These are phyloP conservation scores for Diplazon laetatorius DNA, from an alignment of 2,888 invertebrate species.

Conservation along the genomic window DNA sequence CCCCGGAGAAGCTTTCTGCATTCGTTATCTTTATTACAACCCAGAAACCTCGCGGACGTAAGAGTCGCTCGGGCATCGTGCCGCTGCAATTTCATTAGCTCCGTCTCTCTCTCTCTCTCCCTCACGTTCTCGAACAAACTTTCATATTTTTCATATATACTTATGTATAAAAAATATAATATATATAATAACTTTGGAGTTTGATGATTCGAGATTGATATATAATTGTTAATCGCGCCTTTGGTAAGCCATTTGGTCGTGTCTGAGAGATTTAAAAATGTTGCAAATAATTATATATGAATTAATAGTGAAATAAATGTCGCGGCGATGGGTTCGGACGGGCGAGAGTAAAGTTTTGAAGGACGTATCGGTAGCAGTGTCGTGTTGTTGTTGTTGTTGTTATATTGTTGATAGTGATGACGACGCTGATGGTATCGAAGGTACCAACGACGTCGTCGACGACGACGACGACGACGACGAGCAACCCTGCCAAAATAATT, in stretches of 20 bases:
- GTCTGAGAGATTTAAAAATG: too few species aligned
- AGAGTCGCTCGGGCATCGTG: slow-evolving; percentile 67
- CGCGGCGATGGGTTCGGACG: too few species aligned
- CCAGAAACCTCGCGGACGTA: slow-evolving; percentile 61
- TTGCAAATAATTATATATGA: too few species aligned
- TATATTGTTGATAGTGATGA: slow-evolving; percentile 9
- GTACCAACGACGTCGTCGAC: slow-evolving; percentile 1
- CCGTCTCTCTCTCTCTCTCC: neutral
- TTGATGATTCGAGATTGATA: too few species aligned
- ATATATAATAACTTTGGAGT: too few species aligned
- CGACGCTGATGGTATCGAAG: neutral
- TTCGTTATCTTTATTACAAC: slow-evolving; percentile 72
- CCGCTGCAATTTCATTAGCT: too few species aligned
- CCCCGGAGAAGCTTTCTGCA: slow-evolving; percentile 69
- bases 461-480: slow-evolving; percentile 43
- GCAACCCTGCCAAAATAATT: slow-evolving; percentile 89
- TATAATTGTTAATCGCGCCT: too few species aligned
- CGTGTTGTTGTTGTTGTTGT: slow-evolving; percentile 16
- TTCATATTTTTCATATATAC: too few species aligned
- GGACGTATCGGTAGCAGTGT: slow-evolving; percentile 17
- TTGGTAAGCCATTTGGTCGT: too few species aligned
- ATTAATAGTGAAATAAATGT: too few species aligned
- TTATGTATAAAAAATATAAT: too few species aligned
- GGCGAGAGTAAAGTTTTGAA: too few species aligned
- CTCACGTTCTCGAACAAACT: neutral